Percentiles rank a stretch among this genome's conserved stretches.
phyloP scores from a whole-genome alignment of 2,797 vertebrate genomes.

The Scomberomorus guttatus region DNA sequence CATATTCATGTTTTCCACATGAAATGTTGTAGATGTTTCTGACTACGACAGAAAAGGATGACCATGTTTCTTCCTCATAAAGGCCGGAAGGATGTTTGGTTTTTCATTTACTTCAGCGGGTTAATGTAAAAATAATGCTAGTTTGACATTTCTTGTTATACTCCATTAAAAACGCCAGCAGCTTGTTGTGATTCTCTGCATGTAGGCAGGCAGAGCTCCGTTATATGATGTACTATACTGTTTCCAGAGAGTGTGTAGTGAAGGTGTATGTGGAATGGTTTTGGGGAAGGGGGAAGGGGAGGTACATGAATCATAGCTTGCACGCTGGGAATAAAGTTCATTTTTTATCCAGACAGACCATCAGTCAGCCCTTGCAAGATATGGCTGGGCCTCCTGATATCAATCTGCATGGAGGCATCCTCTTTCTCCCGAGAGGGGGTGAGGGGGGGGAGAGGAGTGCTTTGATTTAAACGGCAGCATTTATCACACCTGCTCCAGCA shows the following conservation, averaged over 20 bases:
- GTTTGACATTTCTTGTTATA: constrained; percentile 34
- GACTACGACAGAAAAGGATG: background rate
- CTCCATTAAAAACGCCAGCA: constrained; percentile 23
- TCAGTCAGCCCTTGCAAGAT: constrained; percentile 82
- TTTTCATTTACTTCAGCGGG: constrained; percentile 32
- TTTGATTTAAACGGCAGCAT: constrained; percentile 86
- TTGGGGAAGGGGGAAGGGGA: constrained; percentile 39
- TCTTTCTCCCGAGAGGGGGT: constrained; percentile 76
- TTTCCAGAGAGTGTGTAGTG: constrained; percentile 56
- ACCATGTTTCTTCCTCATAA: background rate
- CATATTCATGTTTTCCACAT: constrained; percentile 14
- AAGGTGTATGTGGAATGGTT: constrained; percentile 56
- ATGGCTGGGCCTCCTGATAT: constrained; percentile 80
- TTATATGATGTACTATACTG: constrained; percentile 63
- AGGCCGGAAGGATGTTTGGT: constrained; percentile 33
- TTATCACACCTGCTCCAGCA: constrained; percentile 82
- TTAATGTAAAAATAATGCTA: constrained; percentile 41
- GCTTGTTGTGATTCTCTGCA: constrained; percentile 52
- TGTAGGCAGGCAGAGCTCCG: constrained; percentile 33
- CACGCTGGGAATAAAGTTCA: constrained; percentile 82
- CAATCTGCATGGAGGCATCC: constrained; percentile 82
- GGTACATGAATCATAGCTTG: constrained; percentile 82
- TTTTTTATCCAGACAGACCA: constrained; percentile 87
- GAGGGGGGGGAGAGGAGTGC: constrained; percentile 60
- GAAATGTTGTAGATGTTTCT: background rate